A percentile compares a stretch with the other conserved stretches of the same genome.
phyloP scores from a whole-genome alignment of 2,113 vertebrate genomes.

The Syngnathus scovelli region DNA sequence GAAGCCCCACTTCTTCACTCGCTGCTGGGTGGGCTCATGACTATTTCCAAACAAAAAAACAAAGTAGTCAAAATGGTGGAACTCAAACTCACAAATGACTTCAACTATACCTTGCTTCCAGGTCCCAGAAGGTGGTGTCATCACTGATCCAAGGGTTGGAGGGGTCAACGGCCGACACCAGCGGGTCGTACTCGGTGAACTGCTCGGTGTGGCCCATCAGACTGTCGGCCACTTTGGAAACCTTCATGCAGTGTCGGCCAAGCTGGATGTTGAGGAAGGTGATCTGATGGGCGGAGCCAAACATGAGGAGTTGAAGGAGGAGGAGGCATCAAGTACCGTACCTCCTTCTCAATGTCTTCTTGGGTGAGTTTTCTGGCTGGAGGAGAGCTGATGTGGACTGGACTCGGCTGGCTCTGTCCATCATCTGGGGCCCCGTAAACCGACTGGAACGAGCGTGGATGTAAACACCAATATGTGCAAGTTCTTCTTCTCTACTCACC shows the following conservation, averaged over 20 bases:
- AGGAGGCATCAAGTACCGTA: conserved; percentile 41
- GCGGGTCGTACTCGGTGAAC: conserved; percentile 88
- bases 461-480: not conserved
- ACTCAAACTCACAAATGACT: not conserved
- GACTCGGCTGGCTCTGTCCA: conserved; percentile 81
- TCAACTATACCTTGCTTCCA: conserved; percentile 79
- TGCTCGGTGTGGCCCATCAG: conserved; percentile 90
- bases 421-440: conserved; percentile 90
- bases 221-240: conserved; percentile 97
- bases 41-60: conserved; percentile 54
- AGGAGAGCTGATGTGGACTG: conserved; percentile 79
- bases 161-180: conserved; percentile 82
- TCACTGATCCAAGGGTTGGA: conserved; percentile 93
- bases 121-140: conserved; percentile 85
- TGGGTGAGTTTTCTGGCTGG: conserved; percentile 82
- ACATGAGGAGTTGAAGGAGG: conserved; percentile 46
- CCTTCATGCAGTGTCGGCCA: conserved; percentile 96
- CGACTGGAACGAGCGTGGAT: conserved; percentile 66
- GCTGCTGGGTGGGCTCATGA: conserved; percentile 88
- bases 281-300: conserved; percentile 73
- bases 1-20: conserved; percentile 92
- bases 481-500: conserved; percentile 59
- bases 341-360: conserved; percentile 89
- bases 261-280: conserved; percentile 88
- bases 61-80: too few species aligned